Evolutionary conservation across 1,140 invertebrate species (phyloP), one percentile per base, ranked within the genome.

Genomic region (Platorchestia sp.): DNA sequence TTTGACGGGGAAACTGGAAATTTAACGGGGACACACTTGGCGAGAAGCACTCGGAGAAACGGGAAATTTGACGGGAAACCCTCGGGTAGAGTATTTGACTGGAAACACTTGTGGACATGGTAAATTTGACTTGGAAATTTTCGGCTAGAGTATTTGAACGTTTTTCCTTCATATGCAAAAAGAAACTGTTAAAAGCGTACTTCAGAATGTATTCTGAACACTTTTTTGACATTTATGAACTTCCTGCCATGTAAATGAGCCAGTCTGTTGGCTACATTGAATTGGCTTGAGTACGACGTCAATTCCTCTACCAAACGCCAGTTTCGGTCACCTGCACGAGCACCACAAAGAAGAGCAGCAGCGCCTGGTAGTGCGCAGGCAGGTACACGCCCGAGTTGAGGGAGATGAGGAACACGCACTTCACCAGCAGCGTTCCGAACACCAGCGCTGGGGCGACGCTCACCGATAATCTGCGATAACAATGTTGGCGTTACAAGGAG

Each of bases 371-470:
- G 6, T 98, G 98, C 1, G 99, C 99, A 51, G 99, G 99, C n/a
- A 99, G 97, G 97, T 99, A 99, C 45, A 99, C 98, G 27, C 99
- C 99, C 47, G 98, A 98, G 97, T 99, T 99, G 75, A 99, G 98
- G 96, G 98, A 99, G 96, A 99, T 98, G 86, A 99, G 97, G 97
- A 99, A 99, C 91, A 99, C 98, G 97, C 99, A 98, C 97, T 99
- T 99, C 95, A 99, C 99, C 95, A 99, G 97, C 45, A 99, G 97
- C 0, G 99, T 98, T 40, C 98, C 98, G 97, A 99, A 99, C 43
- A 99, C 98, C n/a, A 99, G 97, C 40, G 98, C 98, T 96, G 99
- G 99, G 5, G 98, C 98, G 40, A 99, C 97, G 45, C 99, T 99
- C 41, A 99, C 98, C 42, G 98, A 98, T 96, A 99, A 98, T 86